A percentile compares a stretch with the other conserved stretches of the same genome.
Conservation (phyloP, 1,140 invertebrate genomes). For the Hirudo medicinalis region DNA sequence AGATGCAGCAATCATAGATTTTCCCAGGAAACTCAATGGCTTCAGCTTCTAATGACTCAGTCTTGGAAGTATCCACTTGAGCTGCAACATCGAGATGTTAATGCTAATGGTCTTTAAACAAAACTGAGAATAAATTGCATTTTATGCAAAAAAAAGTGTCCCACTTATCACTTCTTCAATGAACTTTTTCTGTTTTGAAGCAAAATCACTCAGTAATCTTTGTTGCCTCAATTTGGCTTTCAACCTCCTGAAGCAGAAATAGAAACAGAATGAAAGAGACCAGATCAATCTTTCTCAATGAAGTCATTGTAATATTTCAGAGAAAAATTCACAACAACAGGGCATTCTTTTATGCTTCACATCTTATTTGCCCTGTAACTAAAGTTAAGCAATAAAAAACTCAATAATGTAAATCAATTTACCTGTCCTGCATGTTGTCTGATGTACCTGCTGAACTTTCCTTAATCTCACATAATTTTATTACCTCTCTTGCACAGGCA, state of each 20-base stretch:
- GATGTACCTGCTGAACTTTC: not conserved
- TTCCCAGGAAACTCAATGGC: conserved; percentile 16
- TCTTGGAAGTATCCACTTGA: too few relatives aligned
- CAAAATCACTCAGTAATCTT: conserved; percentile 82
- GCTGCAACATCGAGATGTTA: too few relatives aligned
- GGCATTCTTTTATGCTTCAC: too few relatives aligned
- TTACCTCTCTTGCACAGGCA: conserved; percentile 10
- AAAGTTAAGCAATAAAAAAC: conserved; percentile 15
- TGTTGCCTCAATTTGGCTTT: conserved; percentile 74
- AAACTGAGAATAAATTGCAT: too few relatives aligned
- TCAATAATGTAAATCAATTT: conserved; percentile 8
- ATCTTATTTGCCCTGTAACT: not conserved
- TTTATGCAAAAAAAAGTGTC: too few relatives aligned
- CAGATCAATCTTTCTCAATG: too few relatives aligned
- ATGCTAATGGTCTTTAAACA: too few relatives aligned
- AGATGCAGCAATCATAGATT: conserved; percentile 75
- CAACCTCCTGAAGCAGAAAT: conserved; percentile 52
- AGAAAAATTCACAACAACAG: too few relatives aligned
- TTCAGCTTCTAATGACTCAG: conserved; percentile 28
- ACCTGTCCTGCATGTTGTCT: not conserved
- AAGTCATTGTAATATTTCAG: too few relatives aligned
- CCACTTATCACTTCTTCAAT: conserved; percentile 63
- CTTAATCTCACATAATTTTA: too few relatives aligned
- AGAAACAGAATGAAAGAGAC: too few relatives aligned
- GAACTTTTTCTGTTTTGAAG: conserved; percentile 75